phyloP scores from a whole-genome alignment of 1,140 invertebrate species.

The Paraescarpia echinospica region DNA sequence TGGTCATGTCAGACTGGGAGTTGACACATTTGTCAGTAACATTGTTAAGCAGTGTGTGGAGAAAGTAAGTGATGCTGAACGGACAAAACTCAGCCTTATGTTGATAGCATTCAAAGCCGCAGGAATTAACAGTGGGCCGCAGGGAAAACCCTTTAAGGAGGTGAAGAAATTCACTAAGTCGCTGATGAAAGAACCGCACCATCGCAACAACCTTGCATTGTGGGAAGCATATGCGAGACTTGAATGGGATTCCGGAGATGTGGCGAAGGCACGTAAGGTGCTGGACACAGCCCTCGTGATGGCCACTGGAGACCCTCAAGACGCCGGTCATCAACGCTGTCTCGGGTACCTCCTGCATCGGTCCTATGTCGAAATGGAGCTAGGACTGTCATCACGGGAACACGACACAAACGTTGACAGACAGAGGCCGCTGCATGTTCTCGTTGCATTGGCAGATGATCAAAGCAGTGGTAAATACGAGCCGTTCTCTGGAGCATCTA shows the following conservation, averaged over 20 bases:
- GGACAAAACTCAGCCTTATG: neutral
- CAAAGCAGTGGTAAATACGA: neutral
- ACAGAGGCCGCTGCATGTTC: neutral
- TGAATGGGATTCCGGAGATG: constrained; percentile 46
- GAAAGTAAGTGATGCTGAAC: neutral
- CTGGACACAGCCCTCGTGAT: constrained; percentile 51
- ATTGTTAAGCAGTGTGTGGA: neutral
- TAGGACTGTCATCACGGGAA: constrained; percentile 17
- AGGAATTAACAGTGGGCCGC: neutral
- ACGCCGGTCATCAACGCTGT: neutral
- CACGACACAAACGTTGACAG: neutral
- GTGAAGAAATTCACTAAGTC: constrained; percentile 54
- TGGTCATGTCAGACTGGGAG: neutral
- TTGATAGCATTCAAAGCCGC: neutral
- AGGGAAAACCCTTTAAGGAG: constrained; percentile 38
- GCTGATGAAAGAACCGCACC: constrained; percentile 54
- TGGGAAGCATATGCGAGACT: constrained; percentile 56
- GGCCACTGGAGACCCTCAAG: constrained; percentile 29
- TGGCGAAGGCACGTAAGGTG: constrained; percentile 49
- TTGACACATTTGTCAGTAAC: neutral
- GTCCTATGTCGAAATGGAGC: constrained; percentile 38
- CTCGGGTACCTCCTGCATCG: constrained; percentile 40
- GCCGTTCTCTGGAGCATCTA: neutral
- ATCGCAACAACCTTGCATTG: constrained; percentile 56
- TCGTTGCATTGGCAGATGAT: neutral